Percentiles rank a stretch among this genome's conserved stretches.
Conservation (phyloP, 2,797 vertebrate species). For the Geotrypetes seraphini region DNA sequence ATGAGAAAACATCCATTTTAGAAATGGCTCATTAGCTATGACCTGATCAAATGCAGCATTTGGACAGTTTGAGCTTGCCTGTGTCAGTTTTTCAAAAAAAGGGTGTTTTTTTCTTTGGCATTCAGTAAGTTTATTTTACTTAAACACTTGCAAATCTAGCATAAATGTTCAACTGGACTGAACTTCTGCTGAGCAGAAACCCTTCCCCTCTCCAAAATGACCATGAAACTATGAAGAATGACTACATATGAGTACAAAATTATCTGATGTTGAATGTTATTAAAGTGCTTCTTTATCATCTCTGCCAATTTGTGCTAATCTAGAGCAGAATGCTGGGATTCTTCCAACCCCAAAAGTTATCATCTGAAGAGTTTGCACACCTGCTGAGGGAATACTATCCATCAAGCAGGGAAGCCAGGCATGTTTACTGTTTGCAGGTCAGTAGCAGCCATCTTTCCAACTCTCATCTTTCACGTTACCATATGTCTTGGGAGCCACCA, state of each 20-base stretch:
- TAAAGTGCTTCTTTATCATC: conserved; percentile 87
- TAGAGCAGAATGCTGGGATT: conserved; percentile 60
- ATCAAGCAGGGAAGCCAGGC: conserved; percentile 28
- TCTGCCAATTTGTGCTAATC: conserved; percentile 68
- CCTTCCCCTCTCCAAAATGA: conserved; percentile 27
- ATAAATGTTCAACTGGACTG: conserved; percentile 43
- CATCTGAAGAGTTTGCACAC: conserved; percentile 51
- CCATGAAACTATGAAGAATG: conserved; percentile 45
- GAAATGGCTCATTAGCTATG: conserved; percentile 25
- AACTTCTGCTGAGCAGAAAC: conserved; percentile 41
- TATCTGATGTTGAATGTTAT: conserved; percentile 66
- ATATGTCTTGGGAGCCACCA: conserved; percentile 81
- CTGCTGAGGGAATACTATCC: conserved; percentile 48
- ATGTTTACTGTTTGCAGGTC: conserved; percentile 41
- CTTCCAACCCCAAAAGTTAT: conserved; percentile 50
- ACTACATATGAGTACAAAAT: conserved; percentile 65
- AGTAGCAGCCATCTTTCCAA: conserved; percentile 97
- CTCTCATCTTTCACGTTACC: conserved; percentile 78
- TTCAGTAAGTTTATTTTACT: conserved; percentile 52
- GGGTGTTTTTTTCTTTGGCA: conserved; percentile 89
- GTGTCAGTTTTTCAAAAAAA: conserved; percentile 38
- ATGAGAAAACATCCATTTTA: conserved; percentile 3
- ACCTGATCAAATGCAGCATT: conserved; percentile 22
- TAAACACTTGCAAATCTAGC: conserved; percentile 41
- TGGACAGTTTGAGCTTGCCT: conserved; percentile 20